Evolutionary conservation across 2,113 vertebrate species (phyloP).

Genomic region (Pagrus major): DNA sequence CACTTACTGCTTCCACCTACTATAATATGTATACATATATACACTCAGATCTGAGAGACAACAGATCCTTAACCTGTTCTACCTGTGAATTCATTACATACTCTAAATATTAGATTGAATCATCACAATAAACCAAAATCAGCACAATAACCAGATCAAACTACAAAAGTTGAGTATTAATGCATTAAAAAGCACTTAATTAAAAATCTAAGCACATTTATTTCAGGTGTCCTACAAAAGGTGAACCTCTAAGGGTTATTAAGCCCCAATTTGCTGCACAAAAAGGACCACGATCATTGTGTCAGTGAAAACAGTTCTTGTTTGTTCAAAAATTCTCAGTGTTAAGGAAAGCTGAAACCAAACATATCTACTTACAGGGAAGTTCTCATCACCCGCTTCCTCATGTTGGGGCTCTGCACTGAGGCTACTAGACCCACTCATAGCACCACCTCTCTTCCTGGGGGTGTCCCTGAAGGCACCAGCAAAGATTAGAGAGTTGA

Average conservation of each 20-base stretch:
- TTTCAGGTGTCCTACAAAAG: neutral
- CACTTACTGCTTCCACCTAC: too few species aligned
- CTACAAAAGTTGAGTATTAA: neutral
- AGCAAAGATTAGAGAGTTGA: neutral
- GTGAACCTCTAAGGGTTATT: neutral
- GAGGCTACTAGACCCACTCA: slow-evolving; percentile 78
- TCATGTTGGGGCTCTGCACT: slow-evolving; percentile 86
- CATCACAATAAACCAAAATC: neutral
- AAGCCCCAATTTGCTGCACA: neutral
- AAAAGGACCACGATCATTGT: neutral
- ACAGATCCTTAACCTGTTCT: neutral
- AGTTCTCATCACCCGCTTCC: slow-evolving; percentile 85
- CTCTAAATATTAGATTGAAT: neutral
- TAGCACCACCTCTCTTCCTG: slow-evolving; percentile 85
- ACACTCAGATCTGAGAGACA: neutral
- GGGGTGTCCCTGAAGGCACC: slow-evolving; percentile 89
- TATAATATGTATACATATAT: too few species aligned
- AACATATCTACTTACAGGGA: slow-evolving; percentile 86
- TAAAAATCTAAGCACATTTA: neutral
- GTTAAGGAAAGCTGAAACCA: neutral
- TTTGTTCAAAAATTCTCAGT: neutral
- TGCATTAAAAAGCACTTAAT: too few species aligned
- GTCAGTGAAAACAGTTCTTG: neutral
- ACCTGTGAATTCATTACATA: neutral
- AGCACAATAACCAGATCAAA: neutral